phyloP scores from a whole-genome alignment of 2,113 vertebrate genomes.

The Phyllopteryx taeniolatus region DNA sequence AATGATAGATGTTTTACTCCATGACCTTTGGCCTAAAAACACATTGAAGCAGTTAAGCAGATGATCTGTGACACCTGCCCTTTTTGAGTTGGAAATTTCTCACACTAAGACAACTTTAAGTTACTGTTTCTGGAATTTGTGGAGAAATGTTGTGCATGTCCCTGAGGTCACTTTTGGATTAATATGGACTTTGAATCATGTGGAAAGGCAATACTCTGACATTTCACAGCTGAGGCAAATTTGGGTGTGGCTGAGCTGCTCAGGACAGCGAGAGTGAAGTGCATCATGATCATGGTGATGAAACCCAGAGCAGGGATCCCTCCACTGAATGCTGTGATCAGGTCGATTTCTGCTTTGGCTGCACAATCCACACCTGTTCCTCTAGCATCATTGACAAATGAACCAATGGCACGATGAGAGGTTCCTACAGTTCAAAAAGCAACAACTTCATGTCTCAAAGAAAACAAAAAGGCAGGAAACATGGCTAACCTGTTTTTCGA shows the following conservation, averaged over 20 bases:
- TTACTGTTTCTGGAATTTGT: neutral
- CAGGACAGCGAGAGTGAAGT: conserved; percentile 15
- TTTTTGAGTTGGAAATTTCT: conserved; percentile 17
- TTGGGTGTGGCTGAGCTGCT: conserved; percentile 6
- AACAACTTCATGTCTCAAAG: neutral
- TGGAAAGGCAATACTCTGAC: neutral
- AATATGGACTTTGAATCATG: neutral
- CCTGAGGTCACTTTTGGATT: neutral
- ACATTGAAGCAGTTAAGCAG: conserved; percentile 24
- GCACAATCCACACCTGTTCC: conserved; percentile 10
- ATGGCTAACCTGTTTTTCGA: conserved; percentile 24
- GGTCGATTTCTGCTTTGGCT: conserved; percentile 27
- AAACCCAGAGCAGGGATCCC: conserved; percentile 22
- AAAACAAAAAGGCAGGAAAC: conserved; percentile 19
- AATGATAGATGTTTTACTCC: neutral
- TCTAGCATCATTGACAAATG: conserved; percentile 3
- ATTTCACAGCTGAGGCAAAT: conserved; percentile 7
- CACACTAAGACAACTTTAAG: neutral
- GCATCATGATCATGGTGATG: neutral
- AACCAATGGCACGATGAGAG: conserved; percentile 26
- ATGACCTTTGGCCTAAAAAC: conserved; percentile 10
- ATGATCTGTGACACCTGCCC: conserved; percentile 3
- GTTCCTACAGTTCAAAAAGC: conserved; percentile 4
- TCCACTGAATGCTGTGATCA: conserved; percentile 24
- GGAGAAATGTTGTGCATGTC: neutral